These are phyloP conservation scores for Platycercus adscitus DNA, from an alignment of 2,113 vertebrate species.

Conservation along the genomic window DNA sequence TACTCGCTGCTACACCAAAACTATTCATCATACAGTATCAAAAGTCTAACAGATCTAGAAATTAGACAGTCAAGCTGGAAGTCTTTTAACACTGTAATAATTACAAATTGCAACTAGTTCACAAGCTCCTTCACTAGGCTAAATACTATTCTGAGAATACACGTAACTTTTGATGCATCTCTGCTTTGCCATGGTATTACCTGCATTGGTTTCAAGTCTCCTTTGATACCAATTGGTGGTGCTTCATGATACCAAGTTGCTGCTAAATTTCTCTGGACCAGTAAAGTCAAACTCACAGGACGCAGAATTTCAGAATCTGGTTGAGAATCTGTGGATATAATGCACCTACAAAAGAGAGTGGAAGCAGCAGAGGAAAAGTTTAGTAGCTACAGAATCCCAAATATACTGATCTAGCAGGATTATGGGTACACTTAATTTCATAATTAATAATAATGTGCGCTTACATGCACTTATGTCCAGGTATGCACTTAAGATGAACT, in stretches of 20 bases:
- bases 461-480: neutral
- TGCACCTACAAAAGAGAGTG: constrained; percentile 72
- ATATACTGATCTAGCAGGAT: neutral
- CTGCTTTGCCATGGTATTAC: constrained; percentile 54
- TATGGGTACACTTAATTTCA: neutral
- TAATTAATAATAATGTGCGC: neutral
- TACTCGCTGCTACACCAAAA: neutral
- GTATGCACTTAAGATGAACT: neutral
- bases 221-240: constrained; percentile 86
- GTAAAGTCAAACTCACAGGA: constrained; percentile 89
- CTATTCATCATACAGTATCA: neutral
- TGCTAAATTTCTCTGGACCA: constrained; percentile 89
- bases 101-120: neutral
- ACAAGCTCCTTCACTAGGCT: neutral
- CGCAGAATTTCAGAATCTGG: constrained; percentile 83
- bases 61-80: neutral
- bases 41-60: neutral
- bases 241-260: constrained; percentile 86
- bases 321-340: constrained; percentile 60
- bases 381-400: neutral
- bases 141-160: neutral
- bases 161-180: neutral
- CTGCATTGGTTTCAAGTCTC: constrained; percentile 93
- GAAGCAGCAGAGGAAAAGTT: neutral
- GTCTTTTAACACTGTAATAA: neutral